A percentile compares a stretch with the other conserved stretches of the same genome.
Evolutionary conservation across 2,797 vertebrate species (phyloP).

Genomic region (Sebastes oblongus): DNA sequence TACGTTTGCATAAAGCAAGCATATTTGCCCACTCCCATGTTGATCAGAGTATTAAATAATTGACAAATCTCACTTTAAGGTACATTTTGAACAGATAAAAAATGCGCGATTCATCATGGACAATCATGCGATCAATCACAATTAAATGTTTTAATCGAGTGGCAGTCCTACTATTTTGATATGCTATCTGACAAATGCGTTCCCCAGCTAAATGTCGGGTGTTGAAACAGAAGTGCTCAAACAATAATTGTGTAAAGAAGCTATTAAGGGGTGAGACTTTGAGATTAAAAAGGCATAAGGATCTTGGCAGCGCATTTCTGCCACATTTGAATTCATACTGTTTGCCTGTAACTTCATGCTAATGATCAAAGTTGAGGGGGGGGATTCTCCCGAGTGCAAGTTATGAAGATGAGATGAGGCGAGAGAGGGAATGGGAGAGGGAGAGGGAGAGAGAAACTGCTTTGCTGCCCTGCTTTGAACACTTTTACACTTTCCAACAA

Average conservation of each 20-base stretch:
- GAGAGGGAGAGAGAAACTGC: conserved; percentile 70
- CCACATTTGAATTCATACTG: conserved; percentile 79
- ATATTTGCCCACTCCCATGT: background rate
- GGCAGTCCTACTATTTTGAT: background rate
- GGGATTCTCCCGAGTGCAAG: conserved; percentile 82
- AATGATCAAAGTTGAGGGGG: conserved; percentile 85
- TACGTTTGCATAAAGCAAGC: background rate
- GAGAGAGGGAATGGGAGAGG: conserved; percentile 45
- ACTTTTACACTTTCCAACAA: conserved; percentile 96
- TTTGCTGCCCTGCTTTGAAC: conserved; percentile 90
- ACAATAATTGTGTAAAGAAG: conserved; percentile 48
- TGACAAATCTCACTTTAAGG: background rate
- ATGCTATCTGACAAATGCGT: background rate
- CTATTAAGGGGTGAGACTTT: conserved; percentile 53
- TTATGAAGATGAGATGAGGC: conserved; percentile 86
- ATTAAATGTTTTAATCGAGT: background rate
- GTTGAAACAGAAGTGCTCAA: conserved; percentile 9
- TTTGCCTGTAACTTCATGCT: conserved; percentile 82
- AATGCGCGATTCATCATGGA: background rate
- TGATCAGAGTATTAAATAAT: background rate
- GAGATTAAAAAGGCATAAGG: conserved; percentile 64
- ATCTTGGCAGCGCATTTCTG: conserved; percentile 63
- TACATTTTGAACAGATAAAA: background rate
- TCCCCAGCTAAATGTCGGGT: background rate
- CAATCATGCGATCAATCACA: background rate